Evolutionary conservation across 2,888 invertebrate species (phyloP), one percentile per base, ranked within the genome.

Genomic region (Formica aserva): DNA sequence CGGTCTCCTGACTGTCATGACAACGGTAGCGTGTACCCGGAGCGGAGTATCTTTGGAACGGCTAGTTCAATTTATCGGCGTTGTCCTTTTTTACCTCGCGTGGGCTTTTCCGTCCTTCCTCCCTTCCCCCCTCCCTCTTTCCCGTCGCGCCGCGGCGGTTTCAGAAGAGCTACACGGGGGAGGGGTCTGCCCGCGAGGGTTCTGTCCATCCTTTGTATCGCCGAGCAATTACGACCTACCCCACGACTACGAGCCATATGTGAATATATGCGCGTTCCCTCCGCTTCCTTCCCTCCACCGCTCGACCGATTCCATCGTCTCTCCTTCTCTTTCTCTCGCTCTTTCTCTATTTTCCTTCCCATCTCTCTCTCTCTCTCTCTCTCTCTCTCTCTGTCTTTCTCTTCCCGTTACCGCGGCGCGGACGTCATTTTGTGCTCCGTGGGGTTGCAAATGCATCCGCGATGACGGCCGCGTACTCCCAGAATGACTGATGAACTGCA

Each of bases 171-270:
- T 91, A 92, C 92, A 88, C 91, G 89, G 92, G 91, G 91, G 89
- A 92, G 90, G 91, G 45, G 45, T 11, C 13, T 89, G 93, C 93
- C 93, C 92, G 92, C 93, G 92, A 93, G 92, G 89, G 92, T 92
- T 89, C 92, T 93, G 94, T 94, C 94, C 94, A 94, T 92, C 94
- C 94, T 94, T 94, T 94, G 94, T 94, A 94, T 94, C 93, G 93
- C 90, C 91, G 92, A 94, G 94, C 94, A 94, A 94, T 94, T 94
- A 94, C 94, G 94, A 94, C 94, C 94, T 94, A 94, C 94, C 94
- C 94, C 92, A 94, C 94, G 91, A 90, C 87, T 84, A 87, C 89
- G 84, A 77, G 71, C 84, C 80, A 82, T 84, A 85, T 84, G 86
- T 75, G 88, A 85, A 82, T 85, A 86, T 86, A 83, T 77, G 60